Conservation (phyloP, 2,888 invertebrate genomes). For the Trachelus tabidus region DNA sequence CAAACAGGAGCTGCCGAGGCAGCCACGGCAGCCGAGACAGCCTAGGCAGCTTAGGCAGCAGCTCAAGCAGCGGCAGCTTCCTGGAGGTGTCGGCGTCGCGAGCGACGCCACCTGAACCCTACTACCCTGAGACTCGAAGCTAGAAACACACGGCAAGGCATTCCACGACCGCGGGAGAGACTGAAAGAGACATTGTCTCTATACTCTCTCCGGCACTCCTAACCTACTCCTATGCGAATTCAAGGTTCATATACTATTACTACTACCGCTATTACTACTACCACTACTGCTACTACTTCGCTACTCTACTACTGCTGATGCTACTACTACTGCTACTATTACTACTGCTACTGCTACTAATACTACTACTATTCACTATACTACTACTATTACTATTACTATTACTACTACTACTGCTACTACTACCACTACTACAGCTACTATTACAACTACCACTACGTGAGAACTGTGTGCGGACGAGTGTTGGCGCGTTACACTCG, state of each 20-base stretch:
- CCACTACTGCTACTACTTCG: too few species aligned
- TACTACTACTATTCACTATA: too few species aligned
- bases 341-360: too few species aligned
- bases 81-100: neutral
- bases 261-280: neutral
- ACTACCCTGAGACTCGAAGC: conserved; percentile 23
- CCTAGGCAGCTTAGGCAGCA: neutral
- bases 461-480: neutral
- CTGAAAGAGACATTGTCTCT: conserved; percentile 18
- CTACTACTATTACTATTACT: too few species aligned
- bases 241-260: conserved; percentile 1
- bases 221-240: conserved; percentile 7
- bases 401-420: too few species aligned
- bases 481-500: neutral
- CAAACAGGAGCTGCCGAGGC: neutral
- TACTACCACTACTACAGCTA: neutral
- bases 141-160: conserved; percentile 40
- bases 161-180: conserved; percentile 32
- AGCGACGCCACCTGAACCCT: conserved; percentile 40
- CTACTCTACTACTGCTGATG: too few species aligned
- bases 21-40: neutral
- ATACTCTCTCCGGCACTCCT: conserved; percentile 7
- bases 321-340: too few species aligned
- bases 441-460: neutral
- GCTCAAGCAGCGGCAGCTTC: neutral